These are phyloP conservation scores for Caradrina kadenii DNA, from an alignment of 2,888 invertebrate genomes.

Conservation along the genomic window DNA sequence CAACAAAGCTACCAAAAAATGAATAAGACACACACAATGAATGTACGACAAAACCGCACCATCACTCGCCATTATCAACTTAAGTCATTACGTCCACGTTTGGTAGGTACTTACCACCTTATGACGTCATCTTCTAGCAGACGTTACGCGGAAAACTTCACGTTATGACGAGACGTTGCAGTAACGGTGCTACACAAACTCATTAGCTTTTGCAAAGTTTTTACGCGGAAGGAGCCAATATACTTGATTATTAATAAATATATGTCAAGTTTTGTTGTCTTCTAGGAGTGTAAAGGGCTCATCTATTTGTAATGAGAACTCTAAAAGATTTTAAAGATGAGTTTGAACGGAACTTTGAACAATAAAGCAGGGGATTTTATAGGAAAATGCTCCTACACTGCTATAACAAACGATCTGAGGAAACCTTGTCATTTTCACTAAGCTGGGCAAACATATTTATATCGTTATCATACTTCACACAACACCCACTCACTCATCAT, in stretches of 20 bases:
- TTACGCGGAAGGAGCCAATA: conserved; percentile 21
- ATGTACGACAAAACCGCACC: conserved; percentile 15
- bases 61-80: conserved; percentile 30
- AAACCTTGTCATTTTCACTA: background rate
- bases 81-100: conserved; percentile 22
- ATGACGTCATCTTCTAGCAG: conserved; percentile 5
- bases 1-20: conserved; percentile 1
- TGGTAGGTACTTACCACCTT: background rate
- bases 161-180: conserved; percentile 27
- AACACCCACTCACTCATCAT: conserved; percentile 8
- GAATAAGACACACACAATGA: conserved; percentile 2
- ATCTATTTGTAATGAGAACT: conserved; percentile 14
- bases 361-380: too few species aligned
- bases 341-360: too few species aligned
- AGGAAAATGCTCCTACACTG: too few species aligned
- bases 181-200: conserved; percentile 31
- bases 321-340: background rate
- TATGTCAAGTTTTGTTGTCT: conserved; percentile 10
- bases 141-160: background rate
- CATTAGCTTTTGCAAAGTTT: conserved; percentile 42
- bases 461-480: background rate
- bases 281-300: conserved; percentile 12
- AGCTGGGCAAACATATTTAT: conserved; percentile 4
- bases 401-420: background rate
- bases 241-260: conserved; percentile 15